Evolutionary conservation across 2,113 vertebrate species (phyloP).

Genomic region (Neotragus pygmaeus): DNA sequence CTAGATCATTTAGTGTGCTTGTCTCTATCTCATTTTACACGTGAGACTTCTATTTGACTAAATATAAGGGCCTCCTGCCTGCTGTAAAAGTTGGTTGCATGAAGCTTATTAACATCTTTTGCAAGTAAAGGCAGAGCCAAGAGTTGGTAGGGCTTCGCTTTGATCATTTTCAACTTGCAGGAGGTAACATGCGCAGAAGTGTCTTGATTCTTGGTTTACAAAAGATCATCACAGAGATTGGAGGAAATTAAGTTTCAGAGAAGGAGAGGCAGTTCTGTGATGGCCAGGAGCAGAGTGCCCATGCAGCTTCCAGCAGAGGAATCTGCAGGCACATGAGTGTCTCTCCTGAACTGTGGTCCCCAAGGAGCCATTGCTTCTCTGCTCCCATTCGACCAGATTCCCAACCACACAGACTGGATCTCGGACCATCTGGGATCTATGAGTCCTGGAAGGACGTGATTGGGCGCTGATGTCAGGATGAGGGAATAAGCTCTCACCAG

Average conservation of each 20-base stretch:
- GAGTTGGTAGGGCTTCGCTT: not conserved
- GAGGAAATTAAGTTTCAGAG: not conserved
- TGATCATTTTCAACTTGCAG: not conserved
- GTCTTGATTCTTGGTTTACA: not conserved
- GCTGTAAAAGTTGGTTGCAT: not conserved
- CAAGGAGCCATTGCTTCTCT: not conserved
- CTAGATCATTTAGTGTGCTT: not conserved
- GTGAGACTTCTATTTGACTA: not conserved
- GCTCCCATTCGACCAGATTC: not conserved
- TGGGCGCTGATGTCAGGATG: not conserved
- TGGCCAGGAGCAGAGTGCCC: not conserved
- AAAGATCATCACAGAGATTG: not conserved
- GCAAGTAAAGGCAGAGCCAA: not conserved
- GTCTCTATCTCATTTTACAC: not conserved
- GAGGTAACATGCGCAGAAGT: not conserved
- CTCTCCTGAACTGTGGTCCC: not conserved
- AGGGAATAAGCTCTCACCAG: conserved; percentile 52
- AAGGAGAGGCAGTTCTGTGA: not conserved
- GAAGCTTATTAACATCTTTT: not conserved
- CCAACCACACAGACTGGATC: not conserved
- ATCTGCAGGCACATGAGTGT: not conserved
- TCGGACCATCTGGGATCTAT: not conserved
- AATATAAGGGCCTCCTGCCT: not conserved
- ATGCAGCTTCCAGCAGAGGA: not conserved
- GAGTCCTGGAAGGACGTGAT: not conserved